Evolutionary conservation across 1,140 invertebrate genomes (phyloP).

Genomic region (Caenorhabditis elegans): DNA sequence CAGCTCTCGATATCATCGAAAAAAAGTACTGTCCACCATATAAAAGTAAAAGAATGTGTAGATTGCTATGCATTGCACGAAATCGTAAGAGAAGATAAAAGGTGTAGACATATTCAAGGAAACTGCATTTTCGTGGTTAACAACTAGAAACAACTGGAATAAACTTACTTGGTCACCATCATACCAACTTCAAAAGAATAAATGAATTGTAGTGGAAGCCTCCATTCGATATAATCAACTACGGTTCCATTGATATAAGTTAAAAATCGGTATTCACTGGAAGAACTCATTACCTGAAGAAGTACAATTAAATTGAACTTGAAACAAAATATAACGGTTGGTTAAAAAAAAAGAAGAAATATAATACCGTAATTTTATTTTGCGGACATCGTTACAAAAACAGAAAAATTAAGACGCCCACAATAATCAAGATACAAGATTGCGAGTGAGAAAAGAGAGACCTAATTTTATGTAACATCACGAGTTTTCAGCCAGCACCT

Average conservation of each 20-base stretch:
- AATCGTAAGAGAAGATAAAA: neutral
- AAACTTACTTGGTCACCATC: neutral
- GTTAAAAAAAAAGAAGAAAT: neutral
- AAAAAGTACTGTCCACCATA: constrained; percentile 10
- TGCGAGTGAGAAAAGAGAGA: neutral
- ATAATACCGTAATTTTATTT: neutral
- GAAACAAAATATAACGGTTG: too few relatives aligned
- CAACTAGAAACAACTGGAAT: neutral
- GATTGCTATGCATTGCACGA: constrained; percentile 9
- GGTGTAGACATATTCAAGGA: neutral
- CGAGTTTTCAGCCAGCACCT: too few relatives aligned
- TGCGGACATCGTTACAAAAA: neutral
- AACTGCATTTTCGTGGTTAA: neutral
- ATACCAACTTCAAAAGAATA: neutral
- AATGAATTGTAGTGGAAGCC: neutral
- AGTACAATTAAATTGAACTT: too few relatives aligned
- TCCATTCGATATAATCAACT: neutral
- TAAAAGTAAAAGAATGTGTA: neutral
- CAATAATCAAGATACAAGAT: too few relatives aligned
- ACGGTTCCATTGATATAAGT: neutral
- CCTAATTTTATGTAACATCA: too few relatives aligned
- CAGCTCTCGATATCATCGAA: neutral
- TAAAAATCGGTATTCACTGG: neutral
- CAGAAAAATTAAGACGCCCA: too few relatives aligned
- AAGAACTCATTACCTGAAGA: neutral